Conservation (phyloP, 2,888 invertebrate genomes). For the Xestia sexstrigata region DNA sequence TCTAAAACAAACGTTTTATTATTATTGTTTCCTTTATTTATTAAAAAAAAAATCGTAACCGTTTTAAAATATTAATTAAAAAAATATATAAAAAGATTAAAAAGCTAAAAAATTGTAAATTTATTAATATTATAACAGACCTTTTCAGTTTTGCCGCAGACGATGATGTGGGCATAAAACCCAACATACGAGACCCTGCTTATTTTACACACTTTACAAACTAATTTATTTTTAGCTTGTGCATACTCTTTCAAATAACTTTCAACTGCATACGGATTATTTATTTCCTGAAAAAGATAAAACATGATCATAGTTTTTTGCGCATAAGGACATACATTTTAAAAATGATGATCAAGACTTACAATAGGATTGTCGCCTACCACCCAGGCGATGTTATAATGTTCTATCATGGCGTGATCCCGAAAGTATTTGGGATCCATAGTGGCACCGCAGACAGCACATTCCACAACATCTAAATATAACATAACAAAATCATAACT, state of each 20-base stretch:
- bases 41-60: too few species aligned
- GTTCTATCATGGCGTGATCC: slow-evolving; percentile 85
- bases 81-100: too few species aligned
- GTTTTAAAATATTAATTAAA: too few species aligned
- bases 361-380: slow-evolving; percentile 88
- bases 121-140: slow-evolving; percentile 71
- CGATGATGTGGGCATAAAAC: slow-evolving; percentile 89
- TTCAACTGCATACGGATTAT: slow-evolving; percentile 64
- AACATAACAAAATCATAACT: neutral
- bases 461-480: slow-evolving; percentile 44
- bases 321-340: neutral
- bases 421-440: slow-evolving; percentile 83
- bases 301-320: slow-evolving; percentile 5
- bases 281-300: slow-evolving; percentile 68
- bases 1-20: too few species aligned
- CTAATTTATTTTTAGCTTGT: slow-evolving; percentile 80
- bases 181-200: slow-evolving; percentile 87
- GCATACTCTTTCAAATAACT: slow-evolving; percentile 75
- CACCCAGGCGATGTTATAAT: slow-evolving; percentile 91
- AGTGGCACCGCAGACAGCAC: slow-evolving; percentile 80
- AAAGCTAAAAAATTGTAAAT: too few species aligned
- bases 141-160: slow-evolving; percentile 91
- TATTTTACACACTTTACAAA: slow-evolving; percentile 85
- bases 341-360: slow-evolving; percentile 64
- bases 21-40: too few species aligned